A percentile compares a stretch with the other conserved stretches of the same genome.
These are phyloP conservation scores for Actinostola sp. DNA, from an alignment of 92 coral and sea anemone genomes.

Conservation along the genomic window DNA sequence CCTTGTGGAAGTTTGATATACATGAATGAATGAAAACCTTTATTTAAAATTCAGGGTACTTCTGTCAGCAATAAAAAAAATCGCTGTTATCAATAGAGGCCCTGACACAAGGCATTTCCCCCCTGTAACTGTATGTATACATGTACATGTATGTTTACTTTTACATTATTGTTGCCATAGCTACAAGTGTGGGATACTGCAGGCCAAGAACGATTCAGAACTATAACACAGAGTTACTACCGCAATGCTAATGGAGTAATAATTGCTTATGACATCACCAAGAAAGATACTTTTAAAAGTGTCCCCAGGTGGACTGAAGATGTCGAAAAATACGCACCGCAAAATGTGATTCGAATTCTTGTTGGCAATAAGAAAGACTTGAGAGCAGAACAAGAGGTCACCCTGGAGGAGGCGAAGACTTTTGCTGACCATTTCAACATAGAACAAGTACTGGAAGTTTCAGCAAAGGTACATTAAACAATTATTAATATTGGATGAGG, in stretches of 20 bases:
- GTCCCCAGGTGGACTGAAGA: slow-evolving; percentile 90
- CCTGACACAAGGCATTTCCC: too few relatives aligned
- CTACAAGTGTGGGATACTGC: slow-evolving; percentile 98
- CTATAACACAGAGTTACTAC: slow-evolving; percentile 97
- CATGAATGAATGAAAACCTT: too few relatives aligned
- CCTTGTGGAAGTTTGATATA: too few relatives aligned
- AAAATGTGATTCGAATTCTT: slow-evolving; percentile 77
- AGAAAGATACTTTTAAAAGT: slow-evolving; percentile 79
- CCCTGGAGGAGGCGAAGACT: slow-evolving; percentile 71
- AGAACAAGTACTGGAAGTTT: slow-evolving; percentile 80
- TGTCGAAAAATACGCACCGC: slow-evolving; percentile 82
- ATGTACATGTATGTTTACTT: too few relatives aligned
- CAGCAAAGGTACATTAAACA: slow-evolving; percentile 80
- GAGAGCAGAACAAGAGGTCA: slow-evolving; percentile 70
- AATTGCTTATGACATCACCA: slow-evolving; percentile 88
- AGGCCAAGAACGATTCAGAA: slow-evolving; percentile 94
- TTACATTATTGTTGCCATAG: slow-evolving; percentile 31
- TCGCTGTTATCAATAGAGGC: too few relatives aligned
- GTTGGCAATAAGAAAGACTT: slow-evolving; percentile 94
- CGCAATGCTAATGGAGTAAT: slow-evolving; percentile 89
- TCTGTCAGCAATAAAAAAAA: too few relatives aligned
- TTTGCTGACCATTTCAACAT: slow-evolving; percentile 77
- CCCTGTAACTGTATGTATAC: too few relatives aligned
- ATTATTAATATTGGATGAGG: too few relatives aligned
- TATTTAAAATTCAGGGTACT: too few relatives aligned